phyloP scores from a whole-genome alignment of 1,140 invertebrate species.

The Drosophila triauraria region DNA sequence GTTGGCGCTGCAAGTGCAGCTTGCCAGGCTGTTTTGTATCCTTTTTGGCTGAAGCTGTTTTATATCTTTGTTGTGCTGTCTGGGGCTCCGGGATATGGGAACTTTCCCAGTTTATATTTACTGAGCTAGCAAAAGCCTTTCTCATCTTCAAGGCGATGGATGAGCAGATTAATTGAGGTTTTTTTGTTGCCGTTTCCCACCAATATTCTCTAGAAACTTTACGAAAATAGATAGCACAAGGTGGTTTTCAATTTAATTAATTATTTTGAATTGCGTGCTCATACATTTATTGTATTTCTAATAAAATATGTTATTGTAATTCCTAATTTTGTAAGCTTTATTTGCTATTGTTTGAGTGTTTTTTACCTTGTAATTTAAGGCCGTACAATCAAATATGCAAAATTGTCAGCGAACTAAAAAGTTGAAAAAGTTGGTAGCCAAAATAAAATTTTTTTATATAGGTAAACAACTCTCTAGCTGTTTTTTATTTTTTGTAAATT shows the following conservation, averaged over 20 bases:
- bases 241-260: not conserved
- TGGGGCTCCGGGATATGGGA: conserved; percentile 28
- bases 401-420: conserved; percentile 6
- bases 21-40: conserved; percentile 12
- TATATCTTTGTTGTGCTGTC: conserved; percentile 38
- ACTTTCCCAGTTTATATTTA: conserved; percentile 43
- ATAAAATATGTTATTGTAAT: not conserved
- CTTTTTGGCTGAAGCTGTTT: conserved; percentile 26
- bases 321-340: not conserved
- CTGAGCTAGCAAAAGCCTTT: conserved; percentile 16
- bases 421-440: not conserved
- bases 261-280: not conserved
- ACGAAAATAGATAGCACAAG: not conserved
- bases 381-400: conserved; percentile 32
- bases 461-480: not conserved
- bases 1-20: conserved; percentile 30
- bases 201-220: not conserved
- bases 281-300: not conserved
- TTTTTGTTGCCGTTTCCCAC: not conserved
- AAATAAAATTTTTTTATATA: too few species aligned
- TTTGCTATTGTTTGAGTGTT: not conserved
- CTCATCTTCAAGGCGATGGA: conserved; percentile 18
- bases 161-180: conserved; percentile 35
- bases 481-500: not conserved
- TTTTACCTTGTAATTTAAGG: not conserved